A percentile compares a stretch with the other conserved stretches of the same genome.
phyloP scores from a whole-genome alignment of 2,113 vertebrate species.

The Odontesthes bonariensis region DNA sequence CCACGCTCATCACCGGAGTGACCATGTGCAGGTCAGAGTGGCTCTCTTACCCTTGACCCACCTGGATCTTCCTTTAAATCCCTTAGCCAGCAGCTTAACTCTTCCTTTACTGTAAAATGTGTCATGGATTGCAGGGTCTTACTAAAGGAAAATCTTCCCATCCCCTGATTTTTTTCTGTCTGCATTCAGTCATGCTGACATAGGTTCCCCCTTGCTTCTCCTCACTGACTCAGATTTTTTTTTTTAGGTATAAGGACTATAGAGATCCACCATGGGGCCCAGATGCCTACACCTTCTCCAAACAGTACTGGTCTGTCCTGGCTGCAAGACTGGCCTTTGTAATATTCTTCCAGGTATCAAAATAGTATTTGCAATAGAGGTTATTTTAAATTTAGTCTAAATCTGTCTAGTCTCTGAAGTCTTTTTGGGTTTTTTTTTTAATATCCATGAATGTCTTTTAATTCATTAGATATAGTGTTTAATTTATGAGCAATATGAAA shows the following conservation, averaged over 20 bases:
- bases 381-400: neutral
- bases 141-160: neutral
- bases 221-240: slow-evolving; percentile 25
- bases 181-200: neutral
- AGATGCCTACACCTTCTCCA: slow-evolving; percentile 92
- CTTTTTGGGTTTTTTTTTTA: slow-evolving; percentile 54
- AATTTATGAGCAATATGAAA: too few species aligned
- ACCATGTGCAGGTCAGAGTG: slow-evolving; percentile 92
- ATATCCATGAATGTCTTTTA: too few species aligned
- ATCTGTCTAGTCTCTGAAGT: slow-evolving; percentile 67
- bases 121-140: slow-evolving; percentile 20
- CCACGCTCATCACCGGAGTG: slow-evolving; percentile 86
- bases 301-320: slow-evolving; percentile 95
- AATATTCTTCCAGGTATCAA: slow-evolving; percentile 94
- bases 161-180: neutral
- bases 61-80: slow-evolving; percentile 32
- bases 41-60: slow-evolving; percentile 41
- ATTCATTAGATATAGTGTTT: too few species aligned
- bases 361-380: neutral
- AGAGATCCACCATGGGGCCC: slow-evolving; percentile 94
- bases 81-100: slow-evolving; percentile 39
- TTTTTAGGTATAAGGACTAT: slow-evolving; percentile 94
- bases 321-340: slow-evolving; percentile 95
- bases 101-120: slow-evolving; percentile 31
- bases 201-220: neutral